Percentiles rank a stretch among this genome's conserved stretches.
These are phyloP conservation scores for Paraplagusia blochii DNA, from an alignment of 2,113 vertebrate species.

Conservation along the genomic window DNA sequence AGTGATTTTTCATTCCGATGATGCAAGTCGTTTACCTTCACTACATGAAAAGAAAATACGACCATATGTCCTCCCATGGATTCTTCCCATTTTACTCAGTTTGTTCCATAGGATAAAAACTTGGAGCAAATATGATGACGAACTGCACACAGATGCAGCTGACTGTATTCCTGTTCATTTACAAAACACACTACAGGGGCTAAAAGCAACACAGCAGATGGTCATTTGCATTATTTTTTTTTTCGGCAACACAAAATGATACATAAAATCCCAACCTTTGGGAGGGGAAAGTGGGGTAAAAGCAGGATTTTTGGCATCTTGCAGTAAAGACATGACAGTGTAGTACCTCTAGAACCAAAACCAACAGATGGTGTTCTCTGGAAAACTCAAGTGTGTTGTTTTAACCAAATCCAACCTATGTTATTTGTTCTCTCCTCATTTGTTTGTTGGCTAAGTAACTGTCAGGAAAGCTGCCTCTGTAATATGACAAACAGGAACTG, in stretches of 20 bases:
- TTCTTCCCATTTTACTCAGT: not conserved
- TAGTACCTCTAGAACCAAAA: too few relatives aligned
- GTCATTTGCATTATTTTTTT: conserved; percentile 44
- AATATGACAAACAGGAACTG: not conserved
- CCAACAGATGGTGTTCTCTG: too few relatives aligned
- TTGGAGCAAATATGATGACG: conserved; percentile 23
- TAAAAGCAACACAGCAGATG: conserved; percentile 32
- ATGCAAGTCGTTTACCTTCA: not conserved
- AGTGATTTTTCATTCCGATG: not conserved
- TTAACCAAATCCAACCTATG: not conserved
- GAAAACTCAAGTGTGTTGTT: not conserved
- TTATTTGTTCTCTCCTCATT: conserved; percentile 10
- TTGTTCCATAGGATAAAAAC: conserved; percentile 17
- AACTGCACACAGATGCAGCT: conserved; percentile 23
- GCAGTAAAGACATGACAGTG: too few relatives aligned
- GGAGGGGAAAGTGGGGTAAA: too few relatives aligned
- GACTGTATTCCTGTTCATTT: conserved; percentile 9
- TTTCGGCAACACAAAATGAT: conserved; percentile 3
- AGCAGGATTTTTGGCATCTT: too few relatives aligned
- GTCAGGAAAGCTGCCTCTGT: conserved; percentile 21
- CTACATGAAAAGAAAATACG: not conserved
- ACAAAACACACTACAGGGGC: conserved; percentile 4
- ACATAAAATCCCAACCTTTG: not conserved
- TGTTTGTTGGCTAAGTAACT: conserved; percentile 10
- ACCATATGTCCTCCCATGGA: not conserved